Evolutionary conservation across 1,140 invertebrate genomes (phyloP).

Genomic region (Mizuhopecten yessoensis): DNA sequence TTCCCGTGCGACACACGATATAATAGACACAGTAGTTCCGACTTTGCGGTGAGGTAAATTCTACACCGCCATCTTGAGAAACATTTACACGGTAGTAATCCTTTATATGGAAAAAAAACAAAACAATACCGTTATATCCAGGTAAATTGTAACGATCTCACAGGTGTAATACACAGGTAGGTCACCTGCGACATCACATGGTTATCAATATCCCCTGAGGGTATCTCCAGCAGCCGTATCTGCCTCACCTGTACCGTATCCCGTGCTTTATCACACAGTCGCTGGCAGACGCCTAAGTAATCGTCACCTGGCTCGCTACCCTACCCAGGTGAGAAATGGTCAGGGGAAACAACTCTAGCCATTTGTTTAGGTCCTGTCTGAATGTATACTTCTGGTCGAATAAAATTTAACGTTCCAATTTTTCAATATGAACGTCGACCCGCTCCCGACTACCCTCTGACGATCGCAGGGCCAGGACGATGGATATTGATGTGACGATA

Average conservation of each 20-base stretch:
- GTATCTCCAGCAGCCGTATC: constrained; percentile 16
- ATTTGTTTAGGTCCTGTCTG: no score
- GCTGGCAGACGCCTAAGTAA: constrained; percentile 23
- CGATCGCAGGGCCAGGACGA: no score
- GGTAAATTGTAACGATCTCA: background rate
- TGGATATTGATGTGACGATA: no score
- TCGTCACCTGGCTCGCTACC: constrained; percentile 22
- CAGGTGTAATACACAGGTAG: background rate
- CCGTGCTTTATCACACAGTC: constrained; percentile 23
- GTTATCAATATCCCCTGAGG: background rate
- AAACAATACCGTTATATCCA: constrained; percentile 15
- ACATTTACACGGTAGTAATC: constrained; percentile 24
- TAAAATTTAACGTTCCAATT: no score
- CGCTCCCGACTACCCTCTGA: no score
- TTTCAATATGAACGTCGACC: no score
- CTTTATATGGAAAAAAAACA: constrained; percentile 2
- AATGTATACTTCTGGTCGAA: no score
- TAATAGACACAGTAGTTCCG: background rate
- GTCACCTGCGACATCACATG: constrained; percentile 13
- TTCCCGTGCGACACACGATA: background rate
- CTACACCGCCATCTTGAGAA: constrained; percentile 11
- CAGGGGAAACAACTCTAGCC: constrained; percentile 2
- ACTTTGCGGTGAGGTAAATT: background rate
- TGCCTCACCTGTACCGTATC: background rate
- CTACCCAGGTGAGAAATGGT: background rate